Percentiles rank a stretch among this genome's conserved stretches.
phyloP scores from a whole-genome alignment of 1,140 invertebrate genomes.

The Penaeus japonicus region DNA sequence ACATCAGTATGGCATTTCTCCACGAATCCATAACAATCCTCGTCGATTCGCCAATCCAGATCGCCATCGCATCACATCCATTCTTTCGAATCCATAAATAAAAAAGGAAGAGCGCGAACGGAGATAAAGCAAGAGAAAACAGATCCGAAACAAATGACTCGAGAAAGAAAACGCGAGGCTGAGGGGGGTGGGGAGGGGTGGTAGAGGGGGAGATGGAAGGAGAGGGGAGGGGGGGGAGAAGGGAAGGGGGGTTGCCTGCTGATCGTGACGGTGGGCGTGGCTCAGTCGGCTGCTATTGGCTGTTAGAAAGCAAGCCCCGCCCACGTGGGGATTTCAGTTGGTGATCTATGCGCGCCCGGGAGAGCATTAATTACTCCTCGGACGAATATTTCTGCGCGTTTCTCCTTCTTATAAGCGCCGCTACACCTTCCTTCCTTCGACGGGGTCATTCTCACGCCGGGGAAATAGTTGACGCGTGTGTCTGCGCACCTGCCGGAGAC shows the following conservation, averaged over 20 bases:
- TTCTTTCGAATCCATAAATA: no score
- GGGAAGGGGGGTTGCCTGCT: neutral
- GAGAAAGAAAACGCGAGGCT: no score
- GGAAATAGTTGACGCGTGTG: no score
- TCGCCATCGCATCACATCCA: no score
- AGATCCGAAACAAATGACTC: neutral
- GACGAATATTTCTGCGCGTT: neutral
- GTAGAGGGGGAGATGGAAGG: neutral
- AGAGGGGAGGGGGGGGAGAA: neutral
- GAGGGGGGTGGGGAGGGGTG: neutral
- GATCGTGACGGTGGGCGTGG: constrained; percentile 42
- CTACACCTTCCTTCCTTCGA: neutral
- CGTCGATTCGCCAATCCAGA: no score
- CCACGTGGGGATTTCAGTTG: constrained; percentile 11
- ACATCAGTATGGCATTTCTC: no score
- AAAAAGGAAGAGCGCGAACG: no score
- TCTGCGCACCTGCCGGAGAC: no score
- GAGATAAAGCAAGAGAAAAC: neutral
- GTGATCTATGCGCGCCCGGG: constrained; percentile 42
- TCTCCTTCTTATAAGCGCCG: neutral
- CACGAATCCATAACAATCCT: no score
- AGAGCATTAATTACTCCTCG: constrained; percentile 39
- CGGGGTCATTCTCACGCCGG: no score
- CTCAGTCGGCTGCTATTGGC: constrained; percentile 17
- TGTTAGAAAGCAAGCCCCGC: constrained; percentile 10